Evolutionary conservation across 2,797 vertebrate species (phyloP), one percentile per base, ranked within the genome.

Genomic region (Premnoplex brunnescens): DNA sequence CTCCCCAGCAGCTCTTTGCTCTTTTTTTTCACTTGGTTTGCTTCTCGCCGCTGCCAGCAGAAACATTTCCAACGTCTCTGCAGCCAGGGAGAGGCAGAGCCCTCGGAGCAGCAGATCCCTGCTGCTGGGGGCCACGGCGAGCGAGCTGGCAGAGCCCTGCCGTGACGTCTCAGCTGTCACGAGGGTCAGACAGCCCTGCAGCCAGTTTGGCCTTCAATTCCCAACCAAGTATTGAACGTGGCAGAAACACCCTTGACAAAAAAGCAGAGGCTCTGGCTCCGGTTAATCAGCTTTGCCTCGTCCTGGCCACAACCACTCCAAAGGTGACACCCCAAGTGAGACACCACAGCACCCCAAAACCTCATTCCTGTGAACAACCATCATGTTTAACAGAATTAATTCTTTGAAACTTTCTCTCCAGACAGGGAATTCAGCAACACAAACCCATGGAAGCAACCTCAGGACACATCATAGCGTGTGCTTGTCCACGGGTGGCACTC

Each of bases 381-480:
- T 9, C 3, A 5, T 0, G 0, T 36, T 41, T 10, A 9, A 37
- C 1, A 0, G 37, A 32, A 46, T 6, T 5, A 2, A 18, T 0
- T 5, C 32, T n/a, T 59, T 17, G 17, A 44, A 85, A 58, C 44
- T 14, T 37, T 15, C 41, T 60, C 48, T 37, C 39, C 7, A 7
- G 34, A 44, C 41, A 39, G 49, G 41, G 66, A 81, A 69, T 4
- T 71, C 56, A 48, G 72, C 30, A 39, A 17, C 46, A 28, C 46
- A 67, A 52, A 86, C 12, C 28, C 52, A 10, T 2, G 30, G 56
- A 36, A 58, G 52, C 4, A 23, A 21, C 15, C 69, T 32, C 60
- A 41, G 80, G 77, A 48, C 58, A 18, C 0, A 0, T 16, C 62
- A 73, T 24, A 0, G 0, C 0, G 0, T 5, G 27, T 44, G 69